Base-by-base conservation (phyloP, 2,113 vertebrate genomes). In the Perccottus glenii region DNA sequence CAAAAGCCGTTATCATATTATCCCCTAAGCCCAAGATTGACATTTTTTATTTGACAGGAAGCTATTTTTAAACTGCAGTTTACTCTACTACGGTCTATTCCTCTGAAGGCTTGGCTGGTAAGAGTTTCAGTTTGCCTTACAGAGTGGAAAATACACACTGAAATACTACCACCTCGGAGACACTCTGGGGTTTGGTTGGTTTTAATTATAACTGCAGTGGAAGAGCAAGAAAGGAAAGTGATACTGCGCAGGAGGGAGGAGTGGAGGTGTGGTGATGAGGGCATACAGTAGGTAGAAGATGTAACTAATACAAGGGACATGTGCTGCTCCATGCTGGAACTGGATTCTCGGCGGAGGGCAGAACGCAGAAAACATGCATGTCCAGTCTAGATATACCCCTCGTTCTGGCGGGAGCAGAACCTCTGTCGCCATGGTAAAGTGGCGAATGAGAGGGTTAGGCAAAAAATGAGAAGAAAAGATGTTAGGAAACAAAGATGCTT, bases 61-160 rank as follows among this genome's bases (percentile, higher is more conserved):
- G 71, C 57, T 68, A 66, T 76, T 70, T 73, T 66, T 68, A 61
- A 67, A 9, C 38, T 36, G 14, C 33, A 64, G 46, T 59, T 80
- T 44, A 78, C 64, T 67, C 12, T 9, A 36, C 12, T 35, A 36
- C 5, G 10, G 45, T 48, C 43, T n/a, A 14, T 43, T n/a, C 47
- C 72, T 65, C 78, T 16, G 71, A 45, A 55, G 66, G 16, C 19
- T 47, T 33, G 68, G 57, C 67, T 57, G 67, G 43, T 78, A 12
- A 50, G 33, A 45, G 58, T 80, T 78, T 80, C 79, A 64, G 60
- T 63, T 75, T 64, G 52, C 56, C 63, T 82, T 58, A 16, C 35
- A 53, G n/a, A 71, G 77, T 70, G 61, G 71, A 77, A 71, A 49
- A 62, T 40, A 72, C 9, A 69, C 61, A 59, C 38, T 6, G 11